Base-by-base conservation (phyloP, 2,888 invertebrate genomes). In the Microctonus hyperodae region DNA sequence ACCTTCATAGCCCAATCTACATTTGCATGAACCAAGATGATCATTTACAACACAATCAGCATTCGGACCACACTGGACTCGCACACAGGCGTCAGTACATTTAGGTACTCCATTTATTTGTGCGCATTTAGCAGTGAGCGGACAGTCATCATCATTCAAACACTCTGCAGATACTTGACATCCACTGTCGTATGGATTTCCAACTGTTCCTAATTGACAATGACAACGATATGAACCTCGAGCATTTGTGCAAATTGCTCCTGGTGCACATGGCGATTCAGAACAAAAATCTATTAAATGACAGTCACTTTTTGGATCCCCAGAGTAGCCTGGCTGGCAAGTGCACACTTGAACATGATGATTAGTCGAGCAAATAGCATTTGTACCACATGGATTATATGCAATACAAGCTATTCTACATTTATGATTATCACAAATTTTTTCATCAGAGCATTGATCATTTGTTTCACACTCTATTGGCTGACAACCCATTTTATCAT, bases 281-380 rank as follows among this genome's bases (percentile, higher is more conserved):
- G 88, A 87, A 78, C 95, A 96, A 83, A 91, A 93, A 84, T 95
- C 92, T 63, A 95, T 90, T 62, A 91, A 85, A 61, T 87, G 85
- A 77, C 96, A 96, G 23, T 90, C 90, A 31, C 85, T 85, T 10
- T 88, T 85, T 1, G 95, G 90, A 82, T 95, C 90, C 2, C 95
- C 95, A 0, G 93, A 93, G 77, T 89, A 95, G 0, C 95, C 95
- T 11, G 95, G 95, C 84, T 94, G 94, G 80, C 96, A 96, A 76
- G 92, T 92, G 79, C 92, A 92, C 0, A 89, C 77, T 81, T 92
- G 92, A 70, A 88, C 87, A 78, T 96, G 95, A 76, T 90, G 90
- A 82, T 94, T 93, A 1, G 94, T 92, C 0, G 94, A 92, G 79
- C 96, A 96, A 48, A 95, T 86, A 0, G 95, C 91, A 83, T 95